Evolutionary conservation across 2,797 vertebrate genomes (phyloP), one percentile per base, ranked within the genome.

Genomic region (Enteromius afrohamiltoni): DNA sequence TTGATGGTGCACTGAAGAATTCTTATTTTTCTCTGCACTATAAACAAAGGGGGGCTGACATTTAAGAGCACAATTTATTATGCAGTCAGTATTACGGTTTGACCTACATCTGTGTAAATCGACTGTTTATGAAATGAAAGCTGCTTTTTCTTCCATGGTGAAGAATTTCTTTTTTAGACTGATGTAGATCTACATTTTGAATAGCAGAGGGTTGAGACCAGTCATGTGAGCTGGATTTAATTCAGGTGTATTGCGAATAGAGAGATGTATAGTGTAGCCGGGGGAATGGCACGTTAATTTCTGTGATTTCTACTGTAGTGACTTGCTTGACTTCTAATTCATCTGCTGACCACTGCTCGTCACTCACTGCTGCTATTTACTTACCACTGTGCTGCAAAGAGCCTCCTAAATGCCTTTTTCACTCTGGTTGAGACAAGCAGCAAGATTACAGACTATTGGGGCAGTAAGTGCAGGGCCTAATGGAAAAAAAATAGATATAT

Each of bases 51-150:
- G 17, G 17, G 42, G 23, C 6, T 77, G 62, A 68, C 37, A 55
- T 83, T 76, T 65, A 67, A 74, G 21, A 53, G n/a, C n/a, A 82
- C n/a, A 55, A 29, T 65, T 21, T 82, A 67, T 76, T 82, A 73
- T 64, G 26, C 40, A 81, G 26, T 34, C 55, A 19, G 68, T 49
- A 49, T 23, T 47, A 47, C 17, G 47, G 17, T 55, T 76, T 40
- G n/a, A 76, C 34, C 23, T 65, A 67, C 42, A 55, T 75, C 31
- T 76, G 26, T 82, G 42, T 29, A 19, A 82, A 75, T 82, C 8
- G 40, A 34, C 47, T 21, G 45, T 64, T 76, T 76, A 53, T 82
- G 23, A 67, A 74, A 64, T 65, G 14, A 82, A 58, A 42, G n/a
- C n/a, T 26, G 69, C 42, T 74, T 58, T 74, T 49, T 23, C 40